Percentiles rank a stretch among this genome's conserved stretches.
These are phyloP conservation scores for Podarcis siculus DNA, from an alignment of 2,797 vertebrate genomes.

Conservation along the genomic window DNA sequence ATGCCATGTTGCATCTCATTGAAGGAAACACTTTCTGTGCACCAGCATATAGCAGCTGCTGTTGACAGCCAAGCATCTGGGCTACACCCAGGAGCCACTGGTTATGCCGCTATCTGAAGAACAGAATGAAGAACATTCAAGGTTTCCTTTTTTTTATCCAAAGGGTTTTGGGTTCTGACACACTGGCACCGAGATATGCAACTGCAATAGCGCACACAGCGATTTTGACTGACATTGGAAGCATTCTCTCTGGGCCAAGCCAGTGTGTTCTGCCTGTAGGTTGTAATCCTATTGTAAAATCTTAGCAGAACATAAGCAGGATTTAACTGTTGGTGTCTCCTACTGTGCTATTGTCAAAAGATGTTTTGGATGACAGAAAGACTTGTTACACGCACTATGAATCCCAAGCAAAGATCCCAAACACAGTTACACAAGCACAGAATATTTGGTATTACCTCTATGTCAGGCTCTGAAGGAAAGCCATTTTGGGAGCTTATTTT, in stretches of 20 bases:
- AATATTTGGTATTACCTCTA: not conserved
- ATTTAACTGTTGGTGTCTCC: not conserved
- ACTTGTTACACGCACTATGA: not conserved
- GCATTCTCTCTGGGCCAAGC: not conserved
- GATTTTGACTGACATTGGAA: not conserved
- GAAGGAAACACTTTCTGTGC: not conserved
- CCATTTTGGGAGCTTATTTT: not conserved
- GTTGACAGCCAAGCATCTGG: slow-evolving; percentile 7
- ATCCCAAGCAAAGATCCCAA: not conserved
- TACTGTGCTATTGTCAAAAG: not conserved
- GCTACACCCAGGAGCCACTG: slow-evolving; percentile 11
- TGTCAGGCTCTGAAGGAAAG: not conserved
- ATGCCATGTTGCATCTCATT: not conserved
- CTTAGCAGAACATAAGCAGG: not conserved
- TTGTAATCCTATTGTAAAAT: not conserved
- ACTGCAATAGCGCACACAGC: not conserved
- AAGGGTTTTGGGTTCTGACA: not conserved
- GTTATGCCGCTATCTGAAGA: not conserved
- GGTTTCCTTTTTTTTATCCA: not conserved
- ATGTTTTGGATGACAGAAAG: not conserved
- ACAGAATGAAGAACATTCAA: not conserved
- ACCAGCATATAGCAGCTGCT: not conserved
- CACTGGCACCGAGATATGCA: not conserved
- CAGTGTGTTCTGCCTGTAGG: too few species aligned
- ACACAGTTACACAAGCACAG: not conserved